phyloP scores from a whole-genome alignment of 2,113 vertebrate species.

The Dolichotis patagonum region DNA sequence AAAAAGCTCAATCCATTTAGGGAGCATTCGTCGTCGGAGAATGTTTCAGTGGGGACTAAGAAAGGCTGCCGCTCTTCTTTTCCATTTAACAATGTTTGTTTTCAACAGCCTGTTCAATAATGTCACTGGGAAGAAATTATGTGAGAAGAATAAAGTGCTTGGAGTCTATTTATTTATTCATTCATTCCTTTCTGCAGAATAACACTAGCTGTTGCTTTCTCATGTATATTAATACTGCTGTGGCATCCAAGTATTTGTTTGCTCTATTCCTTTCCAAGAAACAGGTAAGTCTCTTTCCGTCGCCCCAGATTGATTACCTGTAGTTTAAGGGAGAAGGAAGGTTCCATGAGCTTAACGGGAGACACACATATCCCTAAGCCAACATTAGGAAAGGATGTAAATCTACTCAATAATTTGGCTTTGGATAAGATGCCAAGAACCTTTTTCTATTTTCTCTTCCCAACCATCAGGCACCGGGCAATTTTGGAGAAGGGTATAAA shows the following conservation, averaged over 20 bases:
- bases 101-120: conserved; percentile 91
- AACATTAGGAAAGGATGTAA: conserved; percentile 43
- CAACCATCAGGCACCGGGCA: conserved; percentile 52
- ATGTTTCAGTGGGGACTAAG: conserved; percentile 88
- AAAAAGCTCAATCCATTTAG: conserved; percentile 91
- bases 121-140: conserved; percentile 90
- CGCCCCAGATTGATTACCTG: conserved; percentile 74
- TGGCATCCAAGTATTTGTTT: conserved; percentile 83
- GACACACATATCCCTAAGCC: conserved; percentile 29
- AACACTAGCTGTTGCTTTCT: conserved; percentile 86
- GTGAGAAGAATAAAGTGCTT: conserved; percentile 91
- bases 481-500: conserved; percentile 74
- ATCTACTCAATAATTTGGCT: conserved; percentile 57
- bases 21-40: conserved; percentile 90
- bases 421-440: conserved; percentile 61
- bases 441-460: conserved; percentile 58
- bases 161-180: conserved; percentile 89
- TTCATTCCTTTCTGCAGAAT: conserved; percentile 88
- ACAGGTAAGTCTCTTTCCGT: conserved; percentile 62
- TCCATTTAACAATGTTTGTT: conserved; percentile 92
- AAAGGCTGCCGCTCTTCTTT: conserved; percentile 85
- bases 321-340: conserved; percentile 77
- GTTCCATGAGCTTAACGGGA: conserved; percentile 65
- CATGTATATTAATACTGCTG: conserved; percentile 87
- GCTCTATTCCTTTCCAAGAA: conserved; percentile 76